Conservation (phyloP, 2,113 vertebrate species). For the Chrysochloris asiatica region DNA sequence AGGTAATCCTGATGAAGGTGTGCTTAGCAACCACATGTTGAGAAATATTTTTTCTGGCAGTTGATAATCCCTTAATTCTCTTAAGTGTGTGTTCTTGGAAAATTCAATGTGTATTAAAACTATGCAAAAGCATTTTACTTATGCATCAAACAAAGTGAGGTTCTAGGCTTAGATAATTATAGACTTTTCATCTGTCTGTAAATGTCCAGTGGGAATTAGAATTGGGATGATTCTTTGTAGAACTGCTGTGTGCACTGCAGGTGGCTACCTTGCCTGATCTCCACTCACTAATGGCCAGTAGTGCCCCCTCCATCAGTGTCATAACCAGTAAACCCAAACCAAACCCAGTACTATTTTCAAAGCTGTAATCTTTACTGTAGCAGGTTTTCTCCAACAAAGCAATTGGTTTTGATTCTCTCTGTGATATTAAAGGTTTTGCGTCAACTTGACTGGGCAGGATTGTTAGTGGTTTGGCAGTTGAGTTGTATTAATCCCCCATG, state of each 20-base stretch:
- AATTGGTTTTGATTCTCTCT: too few relatives aligned
- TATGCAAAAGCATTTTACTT: background rate
- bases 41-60: background rate
- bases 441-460: too few relatives aligned
- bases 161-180: background rate
- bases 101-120: background rate
- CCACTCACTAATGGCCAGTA: background rate
- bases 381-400: too few relatives aligned
- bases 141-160: background rate
- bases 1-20: background rate
- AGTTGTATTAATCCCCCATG: too few relatives aligned
- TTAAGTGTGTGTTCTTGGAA: background rate
- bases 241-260: background rate
- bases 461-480: too few relatives aligned
- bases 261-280: background rate
- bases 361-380: too few relatives aligned
- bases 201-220: background rate
- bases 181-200: background rate
- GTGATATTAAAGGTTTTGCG: too few relatives aligned
- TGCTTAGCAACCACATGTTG: background rate
- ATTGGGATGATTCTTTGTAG: background rate
- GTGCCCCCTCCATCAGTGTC: background rate
- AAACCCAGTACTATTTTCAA: too few relatives aligned
- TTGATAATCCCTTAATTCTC: background rate
- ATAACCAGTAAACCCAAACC: background rate